Conservation (phyloP, 53 echinoderm and acorn worm species). For the Pentamera pediparva region DNA sequence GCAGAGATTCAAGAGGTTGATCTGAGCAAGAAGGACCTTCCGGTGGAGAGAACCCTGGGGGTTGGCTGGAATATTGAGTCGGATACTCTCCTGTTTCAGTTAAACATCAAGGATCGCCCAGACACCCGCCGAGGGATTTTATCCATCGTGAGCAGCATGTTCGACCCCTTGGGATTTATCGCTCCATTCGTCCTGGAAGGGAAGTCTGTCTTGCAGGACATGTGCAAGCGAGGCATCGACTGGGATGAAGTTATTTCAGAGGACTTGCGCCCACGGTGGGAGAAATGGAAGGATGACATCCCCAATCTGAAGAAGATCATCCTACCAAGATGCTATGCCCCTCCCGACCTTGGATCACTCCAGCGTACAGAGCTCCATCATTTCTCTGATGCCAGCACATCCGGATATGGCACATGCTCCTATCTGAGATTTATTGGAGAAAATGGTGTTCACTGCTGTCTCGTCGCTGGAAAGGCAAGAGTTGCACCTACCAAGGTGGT, state of each 20-base stretch:
- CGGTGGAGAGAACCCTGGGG: slow-evolving; percentile 55
- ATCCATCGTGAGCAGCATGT: slow-evolving; percentile 46
- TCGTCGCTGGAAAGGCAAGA: slow-evolving; percentile 41
- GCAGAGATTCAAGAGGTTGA: slow-evolving; percentile 12
- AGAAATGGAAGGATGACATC: slow-evolving; percentile 37
- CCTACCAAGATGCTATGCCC: slow-evolving; percentile 55
- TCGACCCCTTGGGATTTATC: slow-evolving; percentile 55
- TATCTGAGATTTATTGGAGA: slow-evolving; percentile 14
- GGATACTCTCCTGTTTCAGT: slow-evolving; percentile 37
- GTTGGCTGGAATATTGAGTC: slow-evolving; percentile 47
- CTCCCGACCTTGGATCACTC: slow-evolving; percentile 34
- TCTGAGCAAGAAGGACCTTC: not conserved
- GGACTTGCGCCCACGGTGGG: slow-evolving; percentile 20
- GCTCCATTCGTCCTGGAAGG: slow-evolving; percentile 39
- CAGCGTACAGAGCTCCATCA: slow-evolving; percentile 44
- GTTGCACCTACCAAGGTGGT: slow-evolving; percentile 42
- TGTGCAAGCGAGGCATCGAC: slow-evolving; percentile 26
- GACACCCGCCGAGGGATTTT: slow-evolving; percentile 60
- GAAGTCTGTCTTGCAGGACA: slow-evolving; percentile 42
- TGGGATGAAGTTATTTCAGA: slow-evolving; percentile 55
- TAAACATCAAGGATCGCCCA: not conserved
- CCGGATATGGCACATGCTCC: slow-evolving; percentile 40
- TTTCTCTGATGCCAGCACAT: slow-evolving; percentile 59
- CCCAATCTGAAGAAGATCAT: slow-evolving; percentile 2
- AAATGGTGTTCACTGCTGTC: slow-evolving; percentile 34